These are phyloP conservation scores for Thelaira solivaga DNA, from an alignment of 2,888 invertebrate species.

Conservation along the genomic window DNA sequence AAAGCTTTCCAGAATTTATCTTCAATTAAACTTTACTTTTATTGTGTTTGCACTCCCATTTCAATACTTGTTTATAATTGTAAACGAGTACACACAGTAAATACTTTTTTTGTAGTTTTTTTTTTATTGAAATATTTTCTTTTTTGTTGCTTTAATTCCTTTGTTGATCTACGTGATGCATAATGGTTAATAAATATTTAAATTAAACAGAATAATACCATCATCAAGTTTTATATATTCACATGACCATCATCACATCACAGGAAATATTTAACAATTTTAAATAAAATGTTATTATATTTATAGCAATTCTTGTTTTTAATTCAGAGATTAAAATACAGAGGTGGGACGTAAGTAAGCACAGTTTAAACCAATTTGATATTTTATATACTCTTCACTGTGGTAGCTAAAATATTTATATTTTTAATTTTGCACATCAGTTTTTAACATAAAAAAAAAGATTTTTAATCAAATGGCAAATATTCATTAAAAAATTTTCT, in stretches of 20 bases:
- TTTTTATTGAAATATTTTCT: neutral
- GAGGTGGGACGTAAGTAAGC: neutral
- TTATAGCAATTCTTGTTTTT: neutral
- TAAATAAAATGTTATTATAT: neutral
- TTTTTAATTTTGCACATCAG: too few relatives aligned
- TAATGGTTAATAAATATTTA: slow-evolving; percentile 43
- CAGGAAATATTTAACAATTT: slow-evolving; percentile 11
- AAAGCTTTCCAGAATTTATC: too few relatives aligned
- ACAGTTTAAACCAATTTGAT: too few relatives aligned
- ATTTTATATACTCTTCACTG: too few relatives aligned
- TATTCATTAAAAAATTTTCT: too few relatives aligned
- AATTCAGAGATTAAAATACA: neutral
- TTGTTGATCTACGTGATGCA: slow-evolving; percentile 2
- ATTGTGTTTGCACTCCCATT: neutral
- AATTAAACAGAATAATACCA: slow-evolving; percentile 24
- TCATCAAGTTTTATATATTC: neutral
- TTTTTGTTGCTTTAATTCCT: neutral
- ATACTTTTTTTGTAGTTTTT: neutral
- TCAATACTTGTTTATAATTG: neutral
- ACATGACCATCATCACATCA: too few relatives aligned
- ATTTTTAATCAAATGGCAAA: too few relatives aligned
- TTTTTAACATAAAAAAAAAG: too few relatives aligned
- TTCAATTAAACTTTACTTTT: too few relatives aligned
- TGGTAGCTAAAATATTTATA: too few relatives aligned
- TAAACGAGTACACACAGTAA: neutral